These are phyloP conservation scores for Tolypeutes matacus DNA, from an alignment of 2,797 vertebrate species.

Conservation along the genomic window DNA sequence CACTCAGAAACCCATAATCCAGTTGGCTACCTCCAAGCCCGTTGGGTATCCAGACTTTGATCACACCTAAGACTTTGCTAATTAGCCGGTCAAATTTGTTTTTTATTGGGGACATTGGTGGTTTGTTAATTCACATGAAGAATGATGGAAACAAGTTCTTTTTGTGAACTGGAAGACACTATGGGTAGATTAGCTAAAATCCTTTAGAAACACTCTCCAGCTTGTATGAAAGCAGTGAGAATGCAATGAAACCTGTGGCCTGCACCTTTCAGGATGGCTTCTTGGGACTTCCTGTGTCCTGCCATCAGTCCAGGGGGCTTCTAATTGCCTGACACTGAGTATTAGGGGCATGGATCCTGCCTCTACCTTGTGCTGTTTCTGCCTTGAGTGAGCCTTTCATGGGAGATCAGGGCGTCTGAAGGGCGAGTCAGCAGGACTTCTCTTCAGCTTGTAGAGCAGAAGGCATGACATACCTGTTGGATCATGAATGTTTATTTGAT, in stretches of 20 bases:
- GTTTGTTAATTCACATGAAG: not conserved
- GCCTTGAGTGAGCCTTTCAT: not conserved
- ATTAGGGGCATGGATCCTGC: not conserved
- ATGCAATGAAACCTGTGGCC: not conserved
- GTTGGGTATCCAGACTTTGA: not conserved
- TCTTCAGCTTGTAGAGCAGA: not conserved
- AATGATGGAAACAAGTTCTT: not conserved
- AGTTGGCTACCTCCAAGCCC: not conserved
- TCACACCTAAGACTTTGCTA: not conserved
- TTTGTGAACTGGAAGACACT: constrained; percentile 1
- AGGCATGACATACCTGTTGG: not conserved
- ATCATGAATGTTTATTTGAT: not conserved
- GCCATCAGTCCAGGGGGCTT: not conserved
- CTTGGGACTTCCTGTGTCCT: not conserved
- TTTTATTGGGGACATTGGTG: not conserved
- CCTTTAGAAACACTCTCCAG: not conserved
- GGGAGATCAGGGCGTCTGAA: not conserved
- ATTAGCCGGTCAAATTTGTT: not conserved
- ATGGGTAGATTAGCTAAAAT: not conserved
- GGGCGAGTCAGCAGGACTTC: not conserved
- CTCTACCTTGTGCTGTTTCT: constrained; percentile 8
- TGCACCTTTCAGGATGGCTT: not conserved
- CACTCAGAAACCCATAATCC: not conserved
- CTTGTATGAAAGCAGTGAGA: not conserved
- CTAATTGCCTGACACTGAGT: not conserved